Base-by-base conservation (phyloP, 1,140 invertebrate genomes). In the Ceratosolen solmsi region DNA sequence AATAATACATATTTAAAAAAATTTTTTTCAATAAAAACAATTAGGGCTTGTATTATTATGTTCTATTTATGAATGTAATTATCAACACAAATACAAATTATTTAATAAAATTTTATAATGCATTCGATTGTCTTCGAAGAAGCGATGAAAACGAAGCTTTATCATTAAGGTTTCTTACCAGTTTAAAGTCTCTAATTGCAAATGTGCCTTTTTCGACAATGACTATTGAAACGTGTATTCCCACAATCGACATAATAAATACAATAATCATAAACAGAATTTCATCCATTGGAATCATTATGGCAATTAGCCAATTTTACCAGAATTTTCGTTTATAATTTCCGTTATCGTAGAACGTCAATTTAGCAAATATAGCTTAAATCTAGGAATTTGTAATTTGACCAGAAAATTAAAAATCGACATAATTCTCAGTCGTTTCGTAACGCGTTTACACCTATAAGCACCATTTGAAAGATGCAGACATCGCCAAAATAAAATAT, bases 371-470 rank as follows among this genome's bases (percentile, higher is more conserved):
- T 75, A 27, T n/a, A 33, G 46, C 49, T 17, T 4, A 1, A 27
- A 20, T 5, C 75, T 33, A 17, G 63, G 0, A 60, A 65, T 9
- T 1, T 30, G 38, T 11, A 11, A 1, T 80, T 73, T 38, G 15
- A 38, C 20, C 33, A 8, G 22, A 70, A 73, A 73, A 73, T 80
- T 80, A 74, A 80, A 80, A 80, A 75, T 68, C 30, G 30, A 33
- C 25, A 17, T 65, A 73, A 80, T 74, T 13, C 15, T 56, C 27
- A 5, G 2, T 38, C 71, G 56, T 80, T 80, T 36, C 25, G 30
- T 25, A 1, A n/a, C n/a, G 27, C 25, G 51, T 65, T 70, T 36
- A 38, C 49, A 36, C 75, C 13, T 13, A 17, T 17, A 27, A 41
- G 60, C 33, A 56, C 17, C 72, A 58, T 75, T 70, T 75, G 79